A percentile compares a stretch with the other conserved stretches of the same genome.
These are phyloP conservation scores for Sorex maritimensis DNA, from an alignment of 2,797 vertebrate genomes.

Conservation along the genomic window DNA sequence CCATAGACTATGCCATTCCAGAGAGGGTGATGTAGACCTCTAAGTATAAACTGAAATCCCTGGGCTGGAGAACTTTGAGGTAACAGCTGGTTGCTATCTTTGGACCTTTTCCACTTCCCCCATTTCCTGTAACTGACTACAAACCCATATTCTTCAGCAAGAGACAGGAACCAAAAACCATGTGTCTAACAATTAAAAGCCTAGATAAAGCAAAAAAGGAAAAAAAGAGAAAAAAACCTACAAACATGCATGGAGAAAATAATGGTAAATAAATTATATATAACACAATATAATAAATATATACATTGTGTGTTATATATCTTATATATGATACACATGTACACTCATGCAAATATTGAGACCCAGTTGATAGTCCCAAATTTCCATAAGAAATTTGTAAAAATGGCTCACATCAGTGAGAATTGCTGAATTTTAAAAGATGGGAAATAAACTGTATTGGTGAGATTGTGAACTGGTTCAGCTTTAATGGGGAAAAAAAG, in stretches of 20 bases:
- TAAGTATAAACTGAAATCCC: neutral
- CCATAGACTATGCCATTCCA: neutral
- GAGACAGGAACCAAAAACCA: neutral
- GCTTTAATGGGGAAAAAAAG: no score
- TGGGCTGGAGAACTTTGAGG: neutral
- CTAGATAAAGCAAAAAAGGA: neutral
- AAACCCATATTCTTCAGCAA: neutral
- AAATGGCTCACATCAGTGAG: no score
- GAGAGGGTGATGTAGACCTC: neutral
- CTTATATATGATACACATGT: no score
- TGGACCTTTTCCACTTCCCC: no score
- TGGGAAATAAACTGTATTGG: no score
- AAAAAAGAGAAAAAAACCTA: neutral
- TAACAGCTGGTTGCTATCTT: neutral
- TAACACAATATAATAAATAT: neutral
- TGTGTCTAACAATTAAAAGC: neutral
- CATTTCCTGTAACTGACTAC: neutral
- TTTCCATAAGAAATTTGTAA: no score
- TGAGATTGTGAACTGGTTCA: no score
- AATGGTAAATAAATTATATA: neutral
- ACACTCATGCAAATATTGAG: no score
- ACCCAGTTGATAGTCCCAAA: no score
- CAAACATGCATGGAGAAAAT: neutral
- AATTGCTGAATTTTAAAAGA: no score
- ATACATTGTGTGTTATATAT: no score